Evolutionary conservation across 2,888 invertebrate species (phyloP), one percentile per base, ranked within the genome.

Genomic region (Tachina lurida): DNA sequence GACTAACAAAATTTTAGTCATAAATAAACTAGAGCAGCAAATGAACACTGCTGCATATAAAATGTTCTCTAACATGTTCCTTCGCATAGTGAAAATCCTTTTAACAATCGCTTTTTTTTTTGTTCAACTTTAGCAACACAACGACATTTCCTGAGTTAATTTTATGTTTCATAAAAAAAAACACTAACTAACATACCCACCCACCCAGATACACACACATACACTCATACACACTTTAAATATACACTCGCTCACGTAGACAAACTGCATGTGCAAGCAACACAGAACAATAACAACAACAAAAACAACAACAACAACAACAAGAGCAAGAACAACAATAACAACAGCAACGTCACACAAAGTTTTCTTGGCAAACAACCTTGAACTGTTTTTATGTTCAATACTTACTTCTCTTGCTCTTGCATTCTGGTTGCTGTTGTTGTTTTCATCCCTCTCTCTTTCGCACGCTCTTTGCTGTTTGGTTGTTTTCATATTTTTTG

Each of bases 61-160:
- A 80, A 75, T 81, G 43, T 62, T 75, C 39, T 62, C 60, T 54
- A 75, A 75, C 22, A 45, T 86, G 79, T 77, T 83, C 43, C 65
- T 43, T 17, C 68, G 39, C 76, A 83, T 52, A 74, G 67, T 73
- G 71, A 82, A 85, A 85, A 85, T 85, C 85, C 78, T 75, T 75
- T 82, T 75, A 62, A 85, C 65, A 86, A 83, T 67, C 49, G 67
- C 22, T 63, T 43, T 52, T 62, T 49, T 45, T 65, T 65, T 49
- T 17, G 74, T 74, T 65, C 74, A n/a, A n/a, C 62, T 78, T 70
- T 62, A 31, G n/a, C 22, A 62, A 62, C 54, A 86, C 71, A 62
- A 83, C 75, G 60, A 83, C 79, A 79, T 60, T 86, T 86, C 86
- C 86, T 74, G 75, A 79, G 83, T 83, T 79, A 86, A 83, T 79